Percentiles rank a stretch among this genome's conserved stretches.
These are phyloP conservation scores for Crotalus helleri DNA, from an alignment of 2,113 vertebrate genomes.

Conservation along the genomic window DNA sequence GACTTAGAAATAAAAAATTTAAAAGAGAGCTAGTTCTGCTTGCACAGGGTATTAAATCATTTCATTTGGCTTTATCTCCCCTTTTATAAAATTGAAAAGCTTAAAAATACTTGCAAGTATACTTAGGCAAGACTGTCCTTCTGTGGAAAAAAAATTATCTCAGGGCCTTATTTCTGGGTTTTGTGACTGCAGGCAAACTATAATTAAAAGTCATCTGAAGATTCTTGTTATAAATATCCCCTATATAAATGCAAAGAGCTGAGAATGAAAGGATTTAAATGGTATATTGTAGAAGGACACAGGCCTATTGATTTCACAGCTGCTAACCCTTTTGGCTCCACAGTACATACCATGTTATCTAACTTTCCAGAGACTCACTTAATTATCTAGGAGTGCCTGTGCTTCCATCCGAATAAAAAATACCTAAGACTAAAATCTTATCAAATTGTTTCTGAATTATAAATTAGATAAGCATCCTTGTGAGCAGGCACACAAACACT, in stretches of 20 bases:
- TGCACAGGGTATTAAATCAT: background rate
- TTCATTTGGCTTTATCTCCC: slow-evolving; percentile 13
- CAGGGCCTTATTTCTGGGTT: slow-evolving; percentile 33
- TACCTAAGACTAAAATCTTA: background rate
- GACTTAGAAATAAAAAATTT: background rate
- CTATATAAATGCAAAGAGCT: slow-evolving; percentile 41
- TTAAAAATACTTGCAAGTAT: slow-evolving; percentile 18
- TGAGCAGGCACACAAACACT: background rate
- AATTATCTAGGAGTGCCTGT: background rate
- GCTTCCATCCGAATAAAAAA: background rate
- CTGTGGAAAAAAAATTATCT: slow-evolving; percentile 33
- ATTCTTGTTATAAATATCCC: slow-evolving; percentile 38
- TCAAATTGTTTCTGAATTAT: slow-evolving; percentile 1
- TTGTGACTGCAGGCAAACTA: slow-evolving; percentile 38
- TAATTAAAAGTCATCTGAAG: slow-evolving; percentile 51
- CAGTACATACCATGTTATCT: background rate
- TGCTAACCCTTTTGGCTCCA: slow-evolving; percentile 42
- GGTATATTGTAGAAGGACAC: slow-evolving; percentile 32
- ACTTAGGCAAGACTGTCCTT: background rate
- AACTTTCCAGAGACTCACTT: background rate
- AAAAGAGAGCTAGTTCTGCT: background rate
- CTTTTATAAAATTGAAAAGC: slow-evolving; percentile 36
- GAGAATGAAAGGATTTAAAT: slow-evolving; percentile 49
- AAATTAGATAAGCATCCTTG: background rate
- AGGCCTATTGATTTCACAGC: slow-evolving; percentile 27